Base-by-base conservation (phyloP, 2,113 vertebrate species). In the Microcebus tavaratra region DNA sequence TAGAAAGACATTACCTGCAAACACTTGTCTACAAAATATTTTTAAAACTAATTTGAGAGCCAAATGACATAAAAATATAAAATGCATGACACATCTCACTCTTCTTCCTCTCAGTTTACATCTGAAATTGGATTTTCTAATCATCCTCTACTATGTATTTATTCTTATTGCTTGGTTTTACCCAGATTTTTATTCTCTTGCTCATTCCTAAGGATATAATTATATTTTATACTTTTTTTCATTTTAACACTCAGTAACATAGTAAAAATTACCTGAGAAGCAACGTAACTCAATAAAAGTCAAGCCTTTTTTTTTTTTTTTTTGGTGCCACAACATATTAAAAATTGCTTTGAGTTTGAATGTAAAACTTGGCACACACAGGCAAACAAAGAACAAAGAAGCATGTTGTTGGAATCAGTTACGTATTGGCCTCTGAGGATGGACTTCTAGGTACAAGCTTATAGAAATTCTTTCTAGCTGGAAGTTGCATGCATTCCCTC, bases 351-450 rank as follows among this genome's bases (percentile, higher is more conserved):
- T 94, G 5, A 34, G 17, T 91, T 92, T 93, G 91, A 94, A 84
- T 81, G 76, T 85, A 84, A 94, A 94, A 90, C 31, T 89, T 97
- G 91, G 53, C 83, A 45, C 17, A 72, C 21, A 78, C 5, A 90
- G 50, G 73, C 85, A 86, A 92, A 95, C 76, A 97, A 92, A 96
- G 96, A 95, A 98, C 91, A 96, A 98, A 97, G 92, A 94, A 84
- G 48, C 27, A 34, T 80, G 85, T 86, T 96, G 75, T 97, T 94
- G 42, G 42, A 89, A 75, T 95, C 36, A 63, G 31, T 91, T 81
- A 57, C 45, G 29, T 25, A 91, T 87, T 97, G 86, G 68, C 59
- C 93, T 94, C 93, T 53, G 59, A 97, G 93, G 83, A 93, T 88
- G 70, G 75, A 76, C 82, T 76, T 88, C 2, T 17, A 97, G 59